These are phyloP conservation scores for Cyphomyrus plagiostoma DNA, from an alignment of 2,113 vertebrate genomes.

Conservation along the genomic window DNA sequence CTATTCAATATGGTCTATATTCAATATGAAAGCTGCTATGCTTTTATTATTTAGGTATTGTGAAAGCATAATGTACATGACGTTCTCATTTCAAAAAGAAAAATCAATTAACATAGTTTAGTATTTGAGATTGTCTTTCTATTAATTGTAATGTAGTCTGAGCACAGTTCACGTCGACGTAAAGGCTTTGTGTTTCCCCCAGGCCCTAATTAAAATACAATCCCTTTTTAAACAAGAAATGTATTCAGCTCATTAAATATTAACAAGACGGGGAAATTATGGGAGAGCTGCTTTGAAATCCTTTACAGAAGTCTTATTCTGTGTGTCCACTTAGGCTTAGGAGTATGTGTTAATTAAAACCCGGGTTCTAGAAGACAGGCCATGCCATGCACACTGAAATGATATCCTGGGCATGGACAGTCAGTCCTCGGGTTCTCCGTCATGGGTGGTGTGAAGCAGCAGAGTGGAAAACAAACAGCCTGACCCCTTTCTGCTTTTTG, in stretches of 20 bases:
- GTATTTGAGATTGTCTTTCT: conserved; percentile 61
- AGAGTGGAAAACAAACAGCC: conserved; percentile 22
- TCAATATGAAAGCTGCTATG: neutral
- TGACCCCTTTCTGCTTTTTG: conserved; percentile 36
- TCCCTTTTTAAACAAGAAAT: conserved; percentile 59
- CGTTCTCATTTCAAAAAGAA: conserved; percentile 52
- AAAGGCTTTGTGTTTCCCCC: conserved; percentile 51
- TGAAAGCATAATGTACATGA: conserved; percentile 47
- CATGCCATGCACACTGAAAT: neutral
- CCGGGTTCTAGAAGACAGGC: neutral
- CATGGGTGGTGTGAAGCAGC: neutral
- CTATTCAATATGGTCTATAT: neutral
- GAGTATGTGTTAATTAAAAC: conserved; percentile 43
- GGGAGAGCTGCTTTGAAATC: conserved; percentile 30
- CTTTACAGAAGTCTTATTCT: conserved; percentile 21
- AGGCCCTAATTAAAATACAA: conserved; percentile 61
- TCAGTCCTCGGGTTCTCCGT: neutral
- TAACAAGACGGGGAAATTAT: conserved; percentile 46
- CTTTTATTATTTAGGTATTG: neutral
- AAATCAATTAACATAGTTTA: conserved; percentile 51
- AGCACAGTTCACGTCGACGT: conserved; percentile 60
- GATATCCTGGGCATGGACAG: neutral
- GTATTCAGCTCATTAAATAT: conserved; percentile 62
- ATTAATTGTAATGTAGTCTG: conserved; percentile 64
- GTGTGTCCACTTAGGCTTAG: conserved; percentile 51